Base-by-base conservation (phyloP, 2,797 vertebrate genomes). In the Lerista edwardsae region DNA sequence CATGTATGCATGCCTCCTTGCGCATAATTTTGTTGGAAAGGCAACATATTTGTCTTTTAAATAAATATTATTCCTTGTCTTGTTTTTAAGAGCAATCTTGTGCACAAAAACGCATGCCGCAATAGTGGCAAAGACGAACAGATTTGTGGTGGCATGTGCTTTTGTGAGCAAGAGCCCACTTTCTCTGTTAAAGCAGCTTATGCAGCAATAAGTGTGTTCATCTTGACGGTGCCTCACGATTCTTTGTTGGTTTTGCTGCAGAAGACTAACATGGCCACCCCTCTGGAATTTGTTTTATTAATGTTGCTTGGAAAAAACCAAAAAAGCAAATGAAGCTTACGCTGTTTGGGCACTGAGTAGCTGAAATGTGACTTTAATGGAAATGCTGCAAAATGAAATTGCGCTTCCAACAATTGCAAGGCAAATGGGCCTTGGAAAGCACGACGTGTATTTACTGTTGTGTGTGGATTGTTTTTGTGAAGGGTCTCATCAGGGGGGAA, bases 351-450 rank as follows among this genome's bases (percentile, higher is more conserved):
- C 34, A 39, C 8, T 21, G 75, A 72, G 17, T 47, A 79, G 41
- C 68, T 65, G 27, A 51, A 64, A 64, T 64, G 41, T 73, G 51
- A 1, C 65, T 83, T 75, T 51, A 69, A 77, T 77, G 55, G 17
- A 44, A 73, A 90, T 91, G 41, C 89, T 92, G 89, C 90, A 90
- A 92, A 94, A 92, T 85, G 12, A 69, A 61, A 44, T 57, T 34
- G 51, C 47, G 92, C 92, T 92, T 88, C 90, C 86, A 92, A 79
- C 8, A 25, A 27, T 55, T 89, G 82, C 82, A 84, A 79, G 68
- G 47, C 78, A 90, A 65, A 87, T 47, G 85, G 90, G 91, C 91
- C 90, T 91, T 84, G 92, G 90, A 91, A 59, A 87, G 85, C 69
- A 91, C 80, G 72, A 88, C 0, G 0, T 14, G 80, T 89, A 89